Evolutionary conservation across 35 echinoderm and acorn worm genomes (phyloP).

Genomic region (Lytechinus pictus): DNA sequence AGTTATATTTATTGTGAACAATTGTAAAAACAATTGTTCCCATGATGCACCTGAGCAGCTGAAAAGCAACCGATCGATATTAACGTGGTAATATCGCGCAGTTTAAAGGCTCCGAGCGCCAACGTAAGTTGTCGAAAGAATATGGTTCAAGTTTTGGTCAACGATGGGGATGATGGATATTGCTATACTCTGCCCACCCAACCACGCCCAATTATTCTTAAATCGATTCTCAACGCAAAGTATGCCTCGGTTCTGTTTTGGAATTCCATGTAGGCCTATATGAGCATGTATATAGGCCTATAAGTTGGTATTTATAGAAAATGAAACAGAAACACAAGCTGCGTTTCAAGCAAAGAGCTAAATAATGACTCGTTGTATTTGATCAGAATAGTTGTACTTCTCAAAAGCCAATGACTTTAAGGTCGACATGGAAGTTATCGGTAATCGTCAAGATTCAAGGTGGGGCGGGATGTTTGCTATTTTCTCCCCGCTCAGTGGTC

Average conservation of each 20-base stretch:
- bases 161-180: neutral
- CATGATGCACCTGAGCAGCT: neutral
- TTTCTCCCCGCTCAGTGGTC: too few relatives aligned
- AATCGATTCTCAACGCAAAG: neutral
- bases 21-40: neutral
- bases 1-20: neutral
- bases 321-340: too few relatives aligned
- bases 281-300: too few relatives aligned
- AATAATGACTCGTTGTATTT: too few relatives aligned
- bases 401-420: too few relatives aligned
- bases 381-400: too few relatives aligned
- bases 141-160: neutral
- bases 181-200: neutral
- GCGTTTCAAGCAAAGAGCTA: too few relatives aligned
- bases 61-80: conserved; percentile 5
- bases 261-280: too few relatives aligned
- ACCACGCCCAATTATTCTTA: neutral
- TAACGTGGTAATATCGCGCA: conserved; percentile 32
- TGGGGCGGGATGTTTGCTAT: too few relatives aligned
- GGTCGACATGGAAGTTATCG: too few relatives aligned
- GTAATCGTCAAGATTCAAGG: too few relatives aligned
- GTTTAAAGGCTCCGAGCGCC: neutral
- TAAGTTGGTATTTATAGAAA: too few relatives aligned
- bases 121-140: neutral
- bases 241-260: neutral